These are phyloP conservation scores for Xestoiulus laeticollis DNA, from an alignment of 2,888 invertebrate species.

Conservation along the genomic window DNA sequence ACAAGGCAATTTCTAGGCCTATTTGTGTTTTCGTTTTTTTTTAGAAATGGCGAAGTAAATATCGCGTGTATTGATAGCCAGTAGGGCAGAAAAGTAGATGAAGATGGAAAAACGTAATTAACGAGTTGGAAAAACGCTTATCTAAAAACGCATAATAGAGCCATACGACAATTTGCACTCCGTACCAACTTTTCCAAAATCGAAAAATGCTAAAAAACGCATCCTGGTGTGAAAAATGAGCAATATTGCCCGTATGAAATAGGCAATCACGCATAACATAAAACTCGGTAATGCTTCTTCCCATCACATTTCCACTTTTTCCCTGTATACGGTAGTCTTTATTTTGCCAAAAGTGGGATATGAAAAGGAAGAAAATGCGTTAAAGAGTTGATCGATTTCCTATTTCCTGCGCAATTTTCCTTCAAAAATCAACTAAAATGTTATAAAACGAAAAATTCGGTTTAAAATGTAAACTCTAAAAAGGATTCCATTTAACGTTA, in stretches of 20 bases:
- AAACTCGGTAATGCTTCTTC: neutral
- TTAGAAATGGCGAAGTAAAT: neutral
- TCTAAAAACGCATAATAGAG: conserved; percentile 1
- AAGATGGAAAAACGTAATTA: conserved; percentile 1
- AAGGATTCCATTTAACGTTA: neutral
- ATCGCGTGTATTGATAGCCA: neutral
- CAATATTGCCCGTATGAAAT: neutral
- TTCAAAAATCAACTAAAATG: neutral
- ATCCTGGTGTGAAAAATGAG: neutral
- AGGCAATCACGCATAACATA: conserved; percentile 1
- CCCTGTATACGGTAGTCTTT: neutral
- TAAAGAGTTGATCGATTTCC: neutral
- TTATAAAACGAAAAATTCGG: neutral
- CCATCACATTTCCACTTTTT: neutral
- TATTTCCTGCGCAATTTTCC: neutral
- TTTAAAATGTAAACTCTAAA: neutral
- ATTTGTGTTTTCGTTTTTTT: neutral
- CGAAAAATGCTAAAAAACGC: neutral
- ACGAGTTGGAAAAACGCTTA: neutral
- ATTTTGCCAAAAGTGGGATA: neutral
- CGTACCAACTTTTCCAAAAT: neutral
- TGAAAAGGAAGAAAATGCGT: neutral
- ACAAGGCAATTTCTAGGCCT: neutral
- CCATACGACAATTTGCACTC: conserved; percentile 9
- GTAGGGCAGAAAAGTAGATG: conserved; percentile 9